phyloP scores from a whole-genome alignment of 2,888 invertebrate species.

The Timema podura region DNA sequence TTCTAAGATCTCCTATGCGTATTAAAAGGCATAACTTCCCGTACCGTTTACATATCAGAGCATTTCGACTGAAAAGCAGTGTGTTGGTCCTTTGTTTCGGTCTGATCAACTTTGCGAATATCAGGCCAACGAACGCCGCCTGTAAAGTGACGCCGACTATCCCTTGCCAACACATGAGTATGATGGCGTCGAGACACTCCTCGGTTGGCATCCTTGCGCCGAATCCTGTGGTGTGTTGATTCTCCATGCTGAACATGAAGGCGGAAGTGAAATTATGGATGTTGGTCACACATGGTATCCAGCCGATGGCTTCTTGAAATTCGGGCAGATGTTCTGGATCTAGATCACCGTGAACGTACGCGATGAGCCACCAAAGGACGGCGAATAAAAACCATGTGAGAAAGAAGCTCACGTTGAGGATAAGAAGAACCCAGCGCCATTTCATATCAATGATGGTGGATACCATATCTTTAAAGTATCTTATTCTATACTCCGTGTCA shows the following conservation, averaged over 20 bases:
- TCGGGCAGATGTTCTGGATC: slow-evolving; percentile 50
- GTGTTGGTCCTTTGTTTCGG: slow-evolving; percentile 73
- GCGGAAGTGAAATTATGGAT: slow-evolving; percentile 54
- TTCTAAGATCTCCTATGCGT: slow-evolving; percentile 73
- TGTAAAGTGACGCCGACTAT: slow-evolving; percentile 57
- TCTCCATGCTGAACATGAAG: slow-evolving; percentile 82
- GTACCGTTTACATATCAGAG: slow-evolving; percentile 70
- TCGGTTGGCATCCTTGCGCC: slow-evolving; percentile 76
- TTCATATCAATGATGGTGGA: slow-evolving; percentile 65
- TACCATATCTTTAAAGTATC: neutral
- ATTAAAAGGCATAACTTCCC: slow-evolving; percentile 74
- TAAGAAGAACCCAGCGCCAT: slow-evolving; percentile 66
- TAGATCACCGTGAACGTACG: slow-evolving; percentile 74
- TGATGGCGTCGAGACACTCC: slow-evolving; percentile 79
- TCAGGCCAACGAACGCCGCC: slow-evolving; percentile 48
- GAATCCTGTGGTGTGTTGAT: slow-evolving; percentile 82
- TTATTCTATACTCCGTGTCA: neutral
- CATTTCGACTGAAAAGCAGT: slow-evolving; percentile 67
- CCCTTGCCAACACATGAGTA: slow-evolving; percentile 75
- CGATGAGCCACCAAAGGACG: slow-evolving; percentile 70
- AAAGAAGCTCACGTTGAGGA: slow-evolving; percentile 61
- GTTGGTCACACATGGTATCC: slow-evolving; percentile 51
- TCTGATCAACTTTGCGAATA: slow-evolving; percentile 59
- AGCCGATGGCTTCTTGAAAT: neutral
- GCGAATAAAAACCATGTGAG: slow-evolving; percentile 77